phyloP scores from a whole-genome alignment of 2,888 invertebrate genomes.

The Andrena hattorfiana region DNA sequence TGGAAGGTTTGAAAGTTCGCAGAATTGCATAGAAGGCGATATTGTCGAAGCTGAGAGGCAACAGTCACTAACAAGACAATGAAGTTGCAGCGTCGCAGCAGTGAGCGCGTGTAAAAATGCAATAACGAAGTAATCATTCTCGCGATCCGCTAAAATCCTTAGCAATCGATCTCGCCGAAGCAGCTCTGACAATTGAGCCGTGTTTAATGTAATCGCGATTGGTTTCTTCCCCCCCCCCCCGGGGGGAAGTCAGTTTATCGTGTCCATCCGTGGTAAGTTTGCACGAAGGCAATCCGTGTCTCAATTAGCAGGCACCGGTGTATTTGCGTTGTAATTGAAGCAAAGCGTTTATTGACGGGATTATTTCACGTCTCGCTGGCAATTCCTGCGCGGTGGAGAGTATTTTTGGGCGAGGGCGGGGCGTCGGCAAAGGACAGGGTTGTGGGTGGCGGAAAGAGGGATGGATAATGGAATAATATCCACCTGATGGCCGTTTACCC shows the following conservation, averaged over 20 bases:
- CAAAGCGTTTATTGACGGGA: constrained; percentile 43
- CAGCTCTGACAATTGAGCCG: not conserved
- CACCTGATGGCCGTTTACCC: constrained; percentile 73
- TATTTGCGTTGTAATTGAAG: constrained; percentile 43
- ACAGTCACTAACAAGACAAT: too few species aligned
- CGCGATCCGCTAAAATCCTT: not conserved
- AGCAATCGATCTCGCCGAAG: not conserved
- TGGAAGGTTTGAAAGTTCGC: too few species aligned
- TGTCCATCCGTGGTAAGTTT: not conserved
- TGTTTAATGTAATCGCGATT: constrained; percentile 14
- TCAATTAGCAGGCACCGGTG: constrained; percentile 19
- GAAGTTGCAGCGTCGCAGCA: too few species aligned
- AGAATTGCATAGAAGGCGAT: not conserved
- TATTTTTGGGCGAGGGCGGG: constrained; percentile 57
- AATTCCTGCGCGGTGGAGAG: constrained; percentile 14
- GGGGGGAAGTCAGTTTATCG: constrained; percentile 29
- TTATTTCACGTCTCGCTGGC: constrained; percentile 53
- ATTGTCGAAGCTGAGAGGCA: not conserved
- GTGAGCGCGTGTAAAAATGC: too few species aligned
- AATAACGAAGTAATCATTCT: not conserved
- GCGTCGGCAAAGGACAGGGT: constrained; percentile 44
- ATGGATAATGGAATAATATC: constrained; percentile 70
- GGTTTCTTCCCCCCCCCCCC: not conserved
- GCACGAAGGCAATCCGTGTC: constrained; percentile 28
- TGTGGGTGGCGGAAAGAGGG: constrained; percentile 54